These are phyloP conservation scores for Oryctolagus cuniculus DNA, from an alignment of 2,113 vertebrate species.

Conservation along the genomic window mOryCun1.1 NC_091438.1:118569501-118570000, in stretches of 20 bases:
- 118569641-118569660: slow-evolving; percentile 80
- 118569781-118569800: not conserved
- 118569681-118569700: slow-evolving; percentile 73
- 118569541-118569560: slow-evolving; percentile 73
- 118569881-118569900: not conserved
- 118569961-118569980: not conserved
- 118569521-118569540: slow-evolving; percentile 69
- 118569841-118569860: not conserved
- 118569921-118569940: slow-evolving; percentile 11
- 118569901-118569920: not conserved
- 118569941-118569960: not conserved
- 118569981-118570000: not conserved
- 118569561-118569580: slow-evolving; percentile 74
- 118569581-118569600: slow-evolving; percentile 79
- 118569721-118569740: not conserved
- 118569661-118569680: slow-evolving; percentile 67
- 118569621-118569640: slow-evolving; percentile 81
- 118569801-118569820: not conserved
- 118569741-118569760: slow-evolving; percentile 25
- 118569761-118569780: not conserved
- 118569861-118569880: not conserved
- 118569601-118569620: slow-evolving; percentile 77
- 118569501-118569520: slow-evolving; percentile 69
- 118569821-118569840: not conserved
- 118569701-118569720: slow-evolving; percentile 73